Conservation (phyloP, 2,888 invertebrate genomes). For the Orthosia gothica region DNA sequence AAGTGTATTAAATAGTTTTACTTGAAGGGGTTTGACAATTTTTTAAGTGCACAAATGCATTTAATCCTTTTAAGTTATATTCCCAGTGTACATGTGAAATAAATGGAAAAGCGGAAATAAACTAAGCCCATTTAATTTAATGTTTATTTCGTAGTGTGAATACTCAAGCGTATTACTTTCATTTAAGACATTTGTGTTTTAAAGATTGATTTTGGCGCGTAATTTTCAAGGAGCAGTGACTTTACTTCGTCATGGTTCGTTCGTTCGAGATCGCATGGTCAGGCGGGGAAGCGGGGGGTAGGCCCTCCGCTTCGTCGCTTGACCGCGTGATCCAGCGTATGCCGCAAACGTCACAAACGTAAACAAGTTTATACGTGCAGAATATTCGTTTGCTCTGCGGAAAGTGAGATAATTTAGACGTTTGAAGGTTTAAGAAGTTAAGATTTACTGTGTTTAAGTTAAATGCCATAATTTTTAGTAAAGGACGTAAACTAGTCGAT, state of each 20-base stretch:
- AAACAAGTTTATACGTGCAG: slow-evolving; percentile 27
- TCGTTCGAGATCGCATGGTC: slow-evolving; percentile 19
- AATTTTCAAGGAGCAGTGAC: slow-evolving; percentile 14
- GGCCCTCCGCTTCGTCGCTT: neutral
- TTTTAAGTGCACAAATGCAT: slow-evolving; percentile 14
- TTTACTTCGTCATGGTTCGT: slow-evolving; percentile 16
- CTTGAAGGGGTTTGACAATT: slow-evolving; percentile 16
- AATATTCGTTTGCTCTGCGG: slow-evolving; percentile 28
- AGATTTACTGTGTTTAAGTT: slow-evolving; percentile 16
- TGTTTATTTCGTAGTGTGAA: slow-evolving; percentile 14
- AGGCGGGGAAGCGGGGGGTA: slow-evolving; percentile 21
- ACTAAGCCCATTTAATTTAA: slow-evolving; percentile 13
- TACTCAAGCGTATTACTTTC: slow-evolving; percentile 16
- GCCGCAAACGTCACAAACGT: slow-evolving; percentile 23
- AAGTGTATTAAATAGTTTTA: slow-evolving; percentile 12
- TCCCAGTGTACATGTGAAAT: slow-evolving; percentile 17
- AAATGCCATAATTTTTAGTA: slow-evolving; percentile 27
- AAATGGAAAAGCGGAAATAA: slow-evolving; percentile 13
- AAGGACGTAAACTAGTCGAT: slow-evolving; percentile 31
- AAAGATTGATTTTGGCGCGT: slow-evolving; percentile 13
- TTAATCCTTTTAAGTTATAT: slow-evolving; percentile 10
- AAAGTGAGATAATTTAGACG: slow-evolving; percentile 24
- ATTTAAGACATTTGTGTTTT: slow-evolving; percentile 16
- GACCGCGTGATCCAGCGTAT: slow-evolving; percentile 1
- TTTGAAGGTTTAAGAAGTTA: slow-evolving; percentile 27